phyloP scores from a whole-genome alignment of 2,113 vertebrate genomes.

The Murina feae region DNA sequence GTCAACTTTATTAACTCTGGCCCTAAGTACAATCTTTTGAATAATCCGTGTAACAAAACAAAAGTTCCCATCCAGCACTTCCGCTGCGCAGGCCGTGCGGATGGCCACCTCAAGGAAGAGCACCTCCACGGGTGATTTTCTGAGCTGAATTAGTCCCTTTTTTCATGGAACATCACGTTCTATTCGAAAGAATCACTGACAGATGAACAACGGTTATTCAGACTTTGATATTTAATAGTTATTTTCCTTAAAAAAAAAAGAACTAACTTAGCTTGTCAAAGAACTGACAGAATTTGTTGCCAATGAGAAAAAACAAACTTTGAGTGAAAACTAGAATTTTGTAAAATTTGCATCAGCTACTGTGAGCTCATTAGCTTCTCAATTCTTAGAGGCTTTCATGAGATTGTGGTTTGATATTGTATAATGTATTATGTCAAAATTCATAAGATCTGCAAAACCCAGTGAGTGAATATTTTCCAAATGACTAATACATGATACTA shows the following conservation, averaged over 20 bases:
- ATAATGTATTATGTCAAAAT: neutral
- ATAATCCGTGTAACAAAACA: neutral
- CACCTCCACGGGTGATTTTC: fast-evolving
- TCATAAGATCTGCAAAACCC: neutral
- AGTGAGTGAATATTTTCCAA: neutral
- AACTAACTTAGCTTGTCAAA: constrained; percentile 19
- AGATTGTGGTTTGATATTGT: neutral
- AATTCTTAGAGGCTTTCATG: neutral
- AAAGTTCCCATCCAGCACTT: neutral
- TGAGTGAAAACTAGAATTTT: constrained; percentile 30
- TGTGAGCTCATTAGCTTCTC: neutral
- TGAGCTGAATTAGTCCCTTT: neutral
- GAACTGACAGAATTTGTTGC: constrained; percentile 32
- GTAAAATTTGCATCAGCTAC: neutral
- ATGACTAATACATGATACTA: neutral
- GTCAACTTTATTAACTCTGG: neutral
- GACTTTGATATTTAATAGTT: constrained; percentile 4
- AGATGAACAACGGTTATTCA: neutral
- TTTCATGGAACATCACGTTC: neutral
- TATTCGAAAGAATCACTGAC: neutral
- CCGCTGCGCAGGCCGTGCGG: neutral
- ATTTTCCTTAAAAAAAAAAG: neutral
- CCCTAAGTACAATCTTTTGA: neutral
- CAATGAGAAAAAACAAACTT: constrained; percentile 22
- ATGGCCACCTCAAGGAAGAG: neutral